Evolutionary conservation across 2,888 invertebrate species (phyloP).

Genomic region (Acleris cristana): DNA sequence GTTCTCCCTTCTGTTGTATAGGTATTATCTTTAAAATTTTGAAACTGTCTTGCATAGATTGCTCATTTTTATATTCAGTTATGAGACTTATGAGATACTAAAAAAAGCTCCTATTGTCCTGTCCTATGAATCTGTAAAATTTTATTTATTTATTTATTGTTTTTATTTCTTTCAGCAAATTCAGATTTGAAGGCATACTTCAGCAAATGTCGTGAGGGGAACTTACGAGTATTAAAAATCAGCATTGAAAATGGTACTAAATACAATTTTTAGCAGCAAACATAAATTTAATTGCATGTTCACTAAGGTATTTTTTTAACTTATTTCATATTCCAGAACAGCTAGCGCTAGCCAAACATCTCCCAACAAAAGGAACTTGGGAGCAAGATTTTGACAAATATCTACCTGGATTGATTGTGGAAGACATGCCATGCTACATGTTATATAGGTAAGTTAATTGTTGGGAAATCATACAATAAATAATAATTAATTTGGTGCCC

Average conservation of each 20-base stretch:
- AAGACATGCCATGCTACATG: slow-evolving; percentile 95
- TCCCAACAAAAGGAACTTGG: slow-evolving; percentile 89
- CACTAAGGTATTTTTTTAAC: slow-evolving; percentile 1
- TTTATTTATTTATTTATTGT: neutral
- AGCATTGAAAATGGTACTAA: slow-evolving; percentile 92
- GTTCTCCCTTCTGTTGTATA: too few relatives aligned
- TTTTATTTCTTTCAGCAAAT: slow-evolving; percentile 86
- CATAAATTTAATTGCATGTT: neutral
- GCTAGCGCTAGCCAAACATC: slow-evolving; percentile 86
- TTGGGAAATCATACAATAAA: neutral
- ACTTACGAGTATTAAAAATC: slow-evolving; percentile 91
- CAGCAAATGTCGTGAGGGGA: slow-evolving; percentile 91
- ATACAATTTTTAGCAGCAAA: neutral
- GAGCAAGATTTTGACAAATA: slow-evolving; percentile 93
- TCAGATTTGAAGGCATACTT: slow-evolving; percentile 91
- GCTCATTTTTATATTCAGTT: too few relatives aligned
- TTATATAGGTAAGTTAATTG: slow-evolving; percentile 87
- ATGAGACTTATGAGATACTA: too few relatives aligned
- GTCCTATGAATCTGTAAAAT: too few relatives aligned
- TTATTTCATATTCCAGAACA: slow-evolving; percentile 85
- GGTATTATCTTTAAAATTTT: too few relatives aligned
- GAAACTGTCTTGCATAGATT: too few relatives aligned
- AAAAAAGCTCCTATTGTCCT: too few relatives aligned
- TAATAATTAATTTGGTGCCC: too few relatives aligned
- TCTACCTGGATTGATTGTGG: slow-evolving; percentile 87